Evolutionary conservation across 37 sponge, comb jelly and placozoan species (phyloP).

Genomic region (Cliona cf. orientalis): DNA sequence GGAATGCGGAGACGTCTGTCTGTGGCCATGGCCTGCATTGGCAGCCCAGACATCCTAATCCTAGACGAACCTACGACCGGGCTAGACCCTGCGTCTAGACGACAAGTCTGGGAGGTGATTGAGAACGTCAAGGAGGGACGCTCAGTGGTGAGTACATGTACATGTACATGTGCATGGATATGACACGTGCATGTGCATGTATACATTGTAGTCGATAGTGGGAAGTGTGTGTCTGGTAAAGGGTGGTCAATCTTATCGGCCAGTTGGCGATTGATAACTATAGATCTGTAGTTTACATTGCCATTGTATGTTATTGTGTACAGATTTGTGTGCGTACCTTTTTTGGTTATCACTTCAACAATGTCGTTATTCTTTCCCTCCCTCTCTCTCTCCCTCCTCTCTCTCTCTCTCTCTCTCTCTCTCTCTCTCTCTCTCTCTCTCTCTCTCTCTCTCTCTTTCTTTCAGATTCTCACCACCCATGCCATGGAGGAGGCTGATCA

Average conservation of each 20-base stretch:
- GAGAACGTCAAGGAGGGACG: conserved; percentile 63
- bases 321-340: no score
- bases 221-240: not conserved
- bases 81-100: conserved; percentile 72
- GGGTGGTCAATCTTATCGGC: not conserved
- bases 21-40: conserved; percentile 80
- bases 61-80: conserved; percentile 82
- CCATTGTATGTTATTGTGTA: no score
- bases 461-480: conserved; percentile 81
- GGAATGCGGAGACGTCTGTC: conserved; percentile 82
- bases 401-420: no score
- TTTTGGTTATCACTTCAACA: no score
- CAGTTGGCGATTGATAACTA: not conserved
- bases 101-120: conserved; percentile 85
- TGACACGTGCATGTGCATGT: not conserved
- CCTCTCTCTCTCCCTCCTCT: no score
- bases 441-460: no score
- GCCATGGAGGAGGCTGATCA: conserved; percentile 87
- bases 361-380: no score
- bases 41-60: conserved; percentile 82
- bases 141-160: conserved; percentile 56
- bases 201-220: not conserved
- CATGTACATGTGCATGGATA: not conserved
- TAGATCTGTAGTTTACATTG: no score
- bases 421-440: not conserved